Conservation (phyloP, 2,113 vertebrate genomes). For the Aspidoscelis tigris region DNA sequence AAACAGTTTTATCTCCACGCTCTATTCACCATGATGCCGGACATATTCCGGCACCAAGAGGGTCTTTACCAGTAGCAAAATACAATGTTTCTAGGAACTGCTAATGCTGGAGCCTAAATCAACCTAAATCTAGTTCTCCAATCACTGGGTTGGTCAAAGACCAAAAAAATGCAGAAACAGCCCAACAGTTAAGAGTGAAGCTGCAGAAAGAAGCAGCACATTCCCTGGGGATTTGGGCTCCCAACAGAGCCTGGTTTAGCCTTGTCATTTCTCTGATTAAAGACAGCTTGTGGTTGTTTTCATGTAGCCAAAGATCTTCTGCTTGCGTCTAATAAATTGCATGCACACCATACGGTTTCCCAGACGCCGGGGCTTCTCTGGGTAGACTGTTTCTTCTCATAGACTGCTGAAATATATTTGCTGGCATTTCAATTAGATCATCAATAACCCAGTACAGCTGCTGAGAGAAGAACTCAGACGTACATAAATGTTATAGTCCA, state of each 20-base stretch:
- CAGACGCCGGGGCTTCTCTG: constrained; percentile 58
- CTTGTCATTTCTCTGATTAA: constrained; percentile 33
- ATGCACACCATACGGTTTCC: constrained; percentile 53
- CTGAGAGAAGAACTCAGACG: constrained; percentile 85
- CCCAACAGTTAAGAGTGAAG: neutral
- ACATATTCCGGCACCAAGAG: too few species aligned
- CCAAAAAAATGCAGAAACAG: neutral
- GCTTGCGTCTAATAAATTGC: constrained; percentile 57
- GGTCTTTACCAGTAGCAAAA: too few species aligned
- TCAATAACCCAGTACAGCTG: constrained; percentile 91
- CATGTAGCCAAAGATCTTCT: constrained; percentile 43
- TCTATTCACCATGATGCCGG: too few species aligned
- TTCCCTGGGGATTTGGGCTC: neutral
- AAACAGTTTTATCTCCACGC: too few species aligned
- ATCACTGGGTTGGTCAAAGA: neutral
- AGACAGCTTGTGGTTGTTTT: constrained; percentile 51
- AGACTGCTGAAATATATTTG: constrained; percentile 70
- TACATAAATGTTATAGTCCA: constrained; percentile 80
- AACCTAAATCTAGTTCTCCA: neutral
- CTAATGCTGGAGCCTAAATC: too few species aligned
- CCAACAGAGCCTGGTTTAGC: neutral
- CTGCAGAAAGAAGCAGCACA: neutral
- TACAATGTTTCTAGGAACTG: too few species aligned
- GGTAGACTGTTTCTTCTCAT: constrained; percentile 62
- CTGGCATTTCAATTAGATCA: constrained; percentile 91